These are phyloP conservation scores for Meteorus sp. DNA, from an alignment of 1,140 invertebrate genomes.

Conservation along the genomic window DNA sequence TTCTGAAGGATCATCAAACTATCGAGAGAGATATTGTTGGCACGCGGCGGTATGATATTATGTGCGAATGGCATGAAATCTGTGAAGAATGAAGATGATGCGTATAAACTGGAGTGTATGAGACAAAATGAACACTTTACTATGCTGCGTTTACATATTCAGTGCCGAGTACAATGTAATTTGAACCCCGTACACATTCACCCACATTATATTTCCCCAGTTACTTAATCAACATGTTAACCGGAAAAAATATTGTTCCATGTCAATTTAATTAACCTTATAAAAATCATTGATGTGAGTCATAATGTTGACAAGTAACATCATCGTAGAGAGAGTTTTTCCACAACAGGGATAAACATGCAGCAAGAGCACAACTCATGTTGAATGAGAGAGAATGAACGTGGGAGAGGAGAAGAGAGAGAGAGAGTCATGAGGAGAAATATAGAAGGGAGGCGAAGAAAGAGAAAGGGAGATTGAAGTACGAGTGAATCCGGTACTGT, in stretches of 20 bases:
- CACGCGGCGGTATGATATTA: conserved; percentile 41
- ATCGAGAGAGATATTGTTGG: conserved; percentile 41
- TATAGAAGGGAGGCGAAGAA: background rate
- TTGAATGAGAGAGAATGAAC: too few species aligned
- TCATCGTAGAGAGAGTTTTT: too few species aligned
- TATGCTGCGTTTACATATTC: conserved; percentile 36
- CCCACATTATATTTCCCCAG: background rate
- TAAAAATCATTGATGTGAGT: too few species aligned
- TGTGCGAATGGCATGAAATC: conserved; percentile 24
- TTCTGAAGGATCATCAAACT: conserved; percentile 30
- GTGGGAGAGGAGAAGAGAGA: background rate
- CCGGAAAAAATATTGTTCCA: too few species aligned
- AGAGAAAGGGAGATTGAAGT: background rate
- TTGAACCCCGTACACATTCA: conserved; percentile 4
- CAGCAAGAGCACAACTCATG: too few species aligned
- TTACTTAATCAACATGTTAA: background rate
- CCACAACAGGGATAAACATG: too few species aligned
- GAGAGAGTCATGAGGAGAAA: background rate
- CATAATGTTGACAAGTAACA: too few species aligned
- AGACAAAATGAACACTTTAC: conserved; percentile 38
- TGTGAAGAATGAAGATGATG: conserved; percentile 29
- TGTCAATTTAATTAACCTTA: too few species aligned
- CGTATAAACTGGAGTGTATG: too few species aligned
- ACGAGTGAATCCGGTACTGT: conserved; percentile 37
- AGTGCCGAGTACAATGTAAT: conserved; percentile 28